A percentile compares a stretch with the other conserved stretches of the same genome.
Conservation (phyloP, 2,797 vertebrate species). For the Lepilemur septentrionalis region DNA sequence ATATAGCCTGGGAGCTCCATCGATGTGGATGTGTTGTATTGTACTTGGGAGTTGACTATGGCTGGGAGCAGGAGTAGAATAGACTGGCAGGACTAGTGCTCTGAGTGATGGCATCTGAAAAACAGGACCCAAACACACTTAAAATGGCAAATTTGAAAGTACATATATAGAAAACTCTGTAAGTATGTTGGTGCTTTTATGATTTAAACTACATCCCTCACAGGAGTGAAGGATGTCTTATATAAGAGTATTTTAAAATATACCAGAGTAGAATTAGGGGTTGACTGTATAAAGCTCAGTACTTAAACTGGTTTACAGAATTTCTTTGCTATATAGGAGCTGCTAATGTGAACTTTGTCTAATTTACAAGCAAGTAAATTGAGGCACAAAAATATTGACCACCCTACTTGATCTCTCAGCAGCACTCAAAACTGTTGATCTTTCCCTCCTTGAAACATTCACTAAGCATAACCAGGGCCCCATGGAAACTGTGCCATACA, state of each 20-base stretch:
- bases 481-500: neutral
- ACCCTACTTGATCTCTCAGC: neutral
- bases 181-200: neutral
- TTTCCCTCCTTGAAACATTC: neutral
- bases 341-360: neutral
- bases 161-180: neutral
- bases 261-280: neutral
- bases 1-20: neutral
- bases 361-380: neutral
- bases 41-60: neutral
- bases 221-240: neutral
- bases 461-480: neutral
- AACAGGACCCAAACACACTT: neutral
- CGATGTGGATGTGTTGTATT: neutral
- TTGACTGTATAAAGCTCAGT: neutral
- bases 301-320: neutral
- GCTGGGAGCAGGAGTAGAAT: neutral
- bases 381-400: neutral
- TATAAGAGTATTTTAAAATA: neutral
- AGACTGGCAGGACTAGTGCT: neutral
- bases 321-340: neutral
- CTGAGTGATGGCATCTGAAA: neutral
- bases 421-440: neutral
- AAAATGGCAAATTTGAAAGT: neutral
- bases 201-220: neutral